Percentiles rank a stretch among this genome's conserved stretches.
These are phyloP conservation scores for Latrodectus hesperus DNA, from an alignment of 2,888 invertebrate genomes.

Conservation along the genomic window DNA sequence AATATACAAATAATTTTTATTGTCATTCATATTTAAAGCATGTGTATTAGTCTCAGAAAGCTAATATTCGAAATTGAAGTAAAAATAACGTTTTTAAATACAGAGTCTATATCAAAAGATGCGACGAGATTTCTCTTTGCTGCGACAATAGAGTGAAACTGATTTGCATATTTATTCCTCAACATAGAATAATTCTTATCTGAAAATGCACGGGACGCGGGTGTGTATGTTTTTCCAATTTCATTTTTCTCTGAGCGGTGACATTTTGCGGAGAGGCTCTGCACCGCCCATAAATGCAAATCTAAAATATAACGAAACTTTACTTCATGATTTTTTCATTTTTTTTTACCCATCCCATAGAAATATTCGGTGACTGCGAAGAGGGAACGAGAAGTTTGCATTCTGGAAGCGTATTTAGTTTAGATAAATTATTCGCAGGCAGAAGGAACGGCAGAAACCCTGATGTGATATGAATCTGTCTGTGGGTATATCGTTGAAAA, in stretches of 20 bases:
- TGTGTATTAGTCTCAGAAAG: too few relatives aligned
- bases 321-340: neutral
- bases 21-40: too few relatives aligned
- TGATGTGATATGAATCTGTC: constrained; percentile 46
- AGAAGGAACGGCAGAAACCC: constrained; percentile 5
- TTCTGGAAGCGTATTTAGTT: constrained; percentile 36
- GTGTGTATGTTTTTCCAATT: neutral
- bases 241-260: neutral
- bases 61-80: too few relatives aligned
- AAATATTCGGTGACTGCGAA: neutral
- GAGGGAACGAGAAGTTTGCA: constrained; percentile 10
- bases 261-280: neutral
- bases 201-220: too few relatives aligned
- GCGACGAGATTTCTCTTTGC: neutral
- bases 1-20: too few relatives aligned
- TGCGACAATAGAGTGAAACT: neutral
- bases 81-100: too few relatives aligned
- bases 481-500: constrained; percentile 39
- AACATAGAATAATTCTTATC: too few relatives aligned
- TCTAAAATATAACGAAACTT: neutral
- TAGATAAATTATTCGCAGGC: constrained; percentile 38
- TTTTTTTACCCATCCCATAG: neutral
- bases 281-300: constrained; percentile 11
- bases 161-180: neutral
- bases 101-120: too few relatives aligned